A percentile compares a stretch with the other conserved stretches of the same genome.
phyloP scores from a whole-genome alignment of 2,888 invertebrate genomes.

The Stictocephala bisonia region DNA sequence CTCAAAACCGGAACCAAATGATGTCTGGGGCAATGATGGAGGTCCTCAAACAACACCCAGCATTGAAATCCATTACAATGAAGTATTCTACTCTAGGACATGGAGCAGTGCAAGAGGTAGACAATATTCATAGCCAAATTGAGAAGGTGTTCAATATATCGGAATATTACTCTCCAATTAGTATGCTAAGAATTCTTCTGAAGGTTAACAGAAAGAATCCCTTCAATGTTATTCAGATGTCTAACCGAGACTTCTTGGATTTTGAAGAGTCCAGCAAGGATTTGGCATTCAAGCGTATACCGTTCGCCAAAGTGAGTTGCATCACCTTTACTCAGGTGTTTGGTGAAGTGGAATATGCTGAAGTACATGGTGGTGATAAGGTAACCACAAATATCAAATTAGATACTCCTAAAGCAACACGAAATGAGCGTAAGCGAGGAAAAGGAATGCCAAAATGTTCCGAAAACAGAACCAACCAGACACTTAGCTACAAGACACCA shows the following conservation, averaged over 20 bases:
- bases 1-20: conserved; percentile 31
- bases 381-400: not conserved
- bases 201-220: not conserved
- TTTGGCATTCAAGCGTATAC: not conserved
- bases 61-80: conserved; percentile 2
- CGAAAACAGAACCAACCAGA: no score
- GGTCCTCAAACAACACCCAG: not conserved
- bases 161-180: not conserved
- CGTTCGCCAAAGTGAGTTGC: not conserved
- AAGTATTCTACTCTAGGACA: conserved; percentile 19
- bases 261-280: not conserved
- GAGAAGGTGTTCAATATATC: not conserved
- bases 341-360: not conserved
- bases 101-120: conserved; percentile 17
- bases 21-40: conserved; percentile 13
- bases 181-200: not conserved
- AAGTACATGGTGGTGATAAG: no score
- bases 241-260: not conserved
- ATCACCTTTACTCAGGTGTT: not conserved
- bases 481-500: no score
- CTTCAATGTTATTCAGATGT: not conserved
- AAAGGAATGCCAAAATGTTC: no score
- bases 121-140: conserved; percentile 19
- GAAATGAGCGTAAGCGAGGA: no score
- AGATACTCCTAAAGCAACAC: no score